Conservation (phyloP, 2,113 vertebrate genomes). For the Plecturocebus donacophilus region DNA sequence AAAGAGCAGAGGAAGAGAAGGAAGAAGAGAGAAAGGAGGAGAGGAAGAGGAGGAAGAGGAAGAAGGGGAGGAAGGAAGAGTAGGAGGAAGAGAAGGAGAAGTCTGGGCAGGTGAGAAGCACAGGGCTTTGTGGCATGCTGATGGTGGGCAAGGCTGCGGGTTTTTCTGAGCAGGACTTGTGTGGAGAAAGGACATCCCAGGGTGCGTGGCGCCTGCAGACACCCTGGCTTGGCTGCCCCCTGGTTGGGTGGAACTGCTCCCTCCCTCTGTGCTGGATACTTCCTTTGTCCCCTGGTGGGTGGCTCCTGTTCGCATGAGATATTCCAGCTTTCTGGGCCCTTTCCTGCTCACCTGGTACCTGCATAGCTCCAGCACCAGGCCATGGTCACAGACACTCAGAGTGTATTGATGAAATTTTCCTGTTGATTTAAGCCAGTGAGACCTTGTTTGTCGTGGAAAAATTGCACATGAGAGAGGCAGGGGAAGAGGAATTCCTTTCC, state of each 20-base stretch:
- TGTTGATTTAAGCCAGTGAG: neutral
- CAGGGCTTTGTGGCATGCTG: fast-evolving
- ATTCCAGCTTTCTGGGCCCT: neutral
- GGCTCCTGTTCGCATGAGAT: neutral
- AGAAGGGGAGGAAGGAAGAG: too few species aligned
- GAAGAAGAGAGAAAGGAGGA: too few species aligned
- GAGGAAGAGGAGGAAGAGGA: neutral
- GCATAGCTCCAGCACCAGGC: neutral
- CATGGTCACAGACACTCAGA: neutral
- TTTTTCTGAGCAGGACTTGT: neutral
- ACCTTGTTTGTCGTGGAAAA: neutral
- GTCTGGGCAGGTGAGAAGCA: neutral
- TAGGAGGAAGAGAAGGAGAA: neutral
- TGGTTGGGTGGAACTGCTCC: neutral
- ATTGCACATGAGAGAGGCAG: neutral
- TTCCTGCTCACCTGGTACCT: neutral
- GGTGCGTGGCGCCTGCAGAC: neutral
- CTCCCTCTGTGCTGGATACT: neutral
- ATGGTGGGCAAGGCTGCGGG: neutral
- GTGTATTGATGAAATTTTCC: neutral
- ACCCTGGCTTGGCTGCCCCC: too few species aligned
- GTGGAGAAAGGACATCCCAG: neutral
- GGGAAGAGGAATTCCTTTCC: neutral
- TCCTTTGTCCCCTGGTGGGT: neutral
- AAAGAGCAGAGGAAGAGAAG: neutral